Conservation (phyloP, 2,888 invertebrate species). For the Anthophora plumipes region DNA sequence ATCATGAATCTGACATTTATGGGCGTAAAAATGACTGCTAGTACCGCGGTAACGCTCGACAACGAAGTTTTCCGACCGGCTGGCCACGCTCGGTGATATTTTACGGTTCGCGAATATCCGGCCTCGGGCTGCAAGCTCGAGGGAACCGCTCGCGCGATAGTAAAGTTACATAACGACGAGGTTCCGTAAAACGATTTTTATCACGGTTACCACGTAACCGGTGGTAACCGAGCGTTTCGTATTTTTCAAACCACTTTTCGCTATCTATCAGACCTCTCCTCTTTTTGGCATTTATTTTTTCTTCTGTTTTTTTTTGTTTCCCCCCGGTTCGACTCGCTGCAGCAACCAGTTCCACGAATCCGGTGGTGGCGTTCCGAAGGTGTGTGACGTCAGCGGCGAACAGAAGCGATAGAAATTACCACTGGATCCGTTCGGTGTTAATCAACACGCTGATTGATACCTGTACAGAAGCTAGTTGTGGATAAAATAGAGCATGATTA, state of each 20-base stretch:
- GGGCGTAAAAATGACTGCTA: background rate
- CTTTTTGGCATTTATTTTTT: background rate
- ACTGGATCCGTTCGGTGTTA: background rate
- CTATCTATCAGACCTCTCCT: constrained; percentile 13
- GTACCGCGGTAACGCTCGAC: background rate
- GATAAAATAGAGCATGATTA: background rate
- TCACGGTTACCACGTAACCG: constrained; percentile 32
- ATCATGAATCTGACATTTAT: background rate
- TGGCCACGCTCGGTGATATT: constrained; percentile 50
- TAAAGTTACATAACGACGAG: constrained; percentile 52
- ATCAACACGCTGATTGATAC: background rate
- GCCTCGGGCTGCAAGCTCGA: constrained; percentile 16
- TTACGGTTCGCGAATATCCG: constrained; percentile 60
- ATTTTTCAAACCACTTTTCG: constrained; percentile 53
- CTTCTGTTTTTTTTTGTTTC: background rate
- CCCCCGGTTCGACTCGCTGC: too few species aligned
- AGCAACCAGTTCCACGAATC: constrained; percentile 28
- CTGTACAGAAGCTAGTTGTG: background rate
- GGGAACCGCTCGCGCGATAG: constrained; percentile 33
- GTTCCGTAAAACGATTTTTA: constrained; percentile 52
- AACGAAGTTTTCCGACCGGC: constrained; percentile 14
- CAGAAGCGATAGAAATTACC: constrained; percentile 2
- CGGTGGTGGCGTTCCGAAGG: background rate
- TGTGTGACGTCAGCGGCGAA: background rate
- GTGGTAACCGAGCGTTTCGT: constrained; percentile 24